These are phyloP conservation scores for Liolophura sinensis DNA, from an alignment of 1,140 invertebrate genomes.

Conservation along the genomic window DNA sequence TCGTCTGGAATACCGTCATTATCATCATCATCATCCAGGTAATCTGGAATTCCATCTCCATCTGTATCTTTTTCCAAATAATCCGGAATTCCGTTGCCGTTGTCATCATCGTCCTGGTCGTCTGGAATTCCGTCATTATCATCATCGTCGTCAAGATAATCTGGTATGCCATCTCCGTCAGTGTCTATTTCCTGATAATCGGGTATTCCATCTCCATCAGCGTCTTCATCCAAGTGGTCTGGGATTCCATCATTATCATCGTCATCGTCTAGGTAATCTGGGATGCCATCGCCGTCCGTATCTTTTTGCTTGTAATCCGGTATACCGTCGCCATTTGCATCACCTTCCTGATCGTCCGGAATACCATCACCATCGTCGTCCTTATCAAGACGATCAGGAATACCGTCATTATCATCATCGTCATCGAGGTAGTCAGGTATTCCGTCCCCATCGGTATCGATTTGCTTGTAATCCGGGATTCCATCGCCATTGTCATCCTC, in stretches of 20 bases:
- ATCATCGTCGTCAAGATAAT: slow-evolving; percentile 18
- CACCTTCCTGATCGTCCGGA: slow-evolving; percentile 41
- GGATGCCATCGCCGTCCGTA: slow-evolving; percentile 38
- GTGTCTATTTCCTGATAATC: slow-evolving; percentile 15
- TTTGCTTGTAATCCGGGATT: slow-evolving; percentile 37
- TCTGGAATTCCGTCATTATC: slow-evolving; percentile 37
- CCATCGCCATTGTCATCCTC: slow-evolving; percentile 43
- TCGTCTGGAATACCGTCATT: slow-evolving; percentile 20
- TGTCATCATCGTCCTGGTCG: slow-evolving; percentile 21
- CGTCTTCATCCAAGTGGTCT: slow-evolving; percentile 19
- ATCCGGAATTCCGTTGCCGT: slow-evolving; percentile 8
- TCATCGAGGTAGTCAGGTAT: slow-evolving; percentile 26
- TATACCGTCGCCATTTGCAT: slow-evolving; percentile 37
- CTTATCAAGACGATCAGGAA: slow-evolving; percentile 35
- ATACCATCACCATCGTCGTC: slow-evolving; percentile 45
- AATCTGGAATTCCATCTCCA: slow-evolving; percentile 39
- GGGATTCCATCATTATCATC: slow-evolving; percentile 34
- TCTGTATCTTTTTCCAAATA: slow-evolving; percentile 24
- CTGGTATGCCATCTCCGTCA: slow-evolving; percentile 20
- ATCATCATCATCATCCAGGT: slow-evolving; percentile 16
- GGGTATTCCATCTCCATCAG: slow-evolving; percentile 13
- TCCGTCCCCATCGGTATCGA: slow-evolving; percentile 19
- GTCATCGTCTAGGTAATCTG: slow-evolving; percentile 17
- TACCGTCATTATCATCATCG: slow-evolving; percentile 34
- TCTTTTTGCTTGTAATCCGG: slow-evolving; percentile 27